Evolutionary conservation across 2,888 invertebrate species (phyloP).

Genomic region (Aricia artaxerxes): DNA sequence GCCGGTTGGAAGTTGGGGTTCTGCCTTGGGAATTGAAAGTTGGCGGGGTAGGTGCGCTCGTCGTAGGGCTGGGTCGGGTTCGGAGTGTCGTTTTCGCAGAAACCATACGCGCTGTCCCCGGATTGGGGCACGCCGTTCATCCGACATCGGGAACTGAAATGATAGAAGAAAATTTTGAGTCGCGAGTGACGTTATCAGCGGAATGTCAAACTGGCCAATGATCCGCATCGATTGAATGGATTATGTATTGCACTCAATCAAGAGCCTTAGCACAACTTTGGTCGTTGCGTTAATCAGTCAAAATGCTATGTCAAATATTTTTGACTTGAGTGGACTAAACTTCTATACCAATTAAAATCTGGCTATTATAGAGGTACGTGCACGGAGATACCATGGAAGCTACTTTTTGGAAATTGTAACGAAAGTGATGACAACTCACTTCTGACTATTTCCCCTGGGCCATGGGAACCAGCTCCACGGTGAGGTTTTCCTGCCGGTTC

Average conservation of each 20-base stretch:
- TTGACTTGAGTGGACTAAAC: no score
- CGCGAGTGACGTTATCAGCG: background rate
- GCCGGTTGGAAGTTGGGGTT: slow-evolving; percentile 32
- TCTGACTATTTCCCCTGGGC: slow-evolving; percentile 81
- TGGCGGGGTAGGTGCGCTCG: slow-evolving; percentile 53
- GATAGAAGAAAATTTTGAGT: background rate
- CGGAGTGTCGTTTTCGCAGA: slow-evolving; percentile 76
- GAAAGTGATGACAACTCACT: slow-evolving; percentile 47
- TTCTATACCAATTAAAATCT: no score
- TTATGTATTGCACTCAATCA: no score
- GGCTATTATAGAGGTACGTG: no score
- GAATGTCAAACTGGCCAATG: background rate
- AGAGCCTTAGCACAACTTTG: no score
- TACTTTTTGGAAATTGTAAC: no score
- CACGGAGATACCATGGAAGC: no score
- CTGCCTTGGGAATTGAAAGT: slow-evolving; percentile 46
- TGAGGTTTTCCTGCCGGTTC: slow-evolving; percentile 80
- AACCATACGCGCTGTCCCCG: slow-evolving; percentile 90
- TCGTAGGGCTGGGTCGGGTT: slow-evolving; percentile 51
- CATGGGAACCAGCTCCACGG: slow-evolving; percentile 88
- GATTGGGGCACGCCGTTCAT: slow-evolving; percentile 85
- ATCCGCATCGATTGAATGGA: no score
- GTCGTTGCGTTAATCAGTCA: no score
- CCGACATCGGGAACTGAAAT: slow-evolving; percentile 77
- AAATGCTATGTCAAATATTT: no score